These are phyloP conservation scores for Plectrocnemia conspersa DNA, from an alignment of 1,140 invertebrate genomes.

Conservation along the genomic window DNA sequence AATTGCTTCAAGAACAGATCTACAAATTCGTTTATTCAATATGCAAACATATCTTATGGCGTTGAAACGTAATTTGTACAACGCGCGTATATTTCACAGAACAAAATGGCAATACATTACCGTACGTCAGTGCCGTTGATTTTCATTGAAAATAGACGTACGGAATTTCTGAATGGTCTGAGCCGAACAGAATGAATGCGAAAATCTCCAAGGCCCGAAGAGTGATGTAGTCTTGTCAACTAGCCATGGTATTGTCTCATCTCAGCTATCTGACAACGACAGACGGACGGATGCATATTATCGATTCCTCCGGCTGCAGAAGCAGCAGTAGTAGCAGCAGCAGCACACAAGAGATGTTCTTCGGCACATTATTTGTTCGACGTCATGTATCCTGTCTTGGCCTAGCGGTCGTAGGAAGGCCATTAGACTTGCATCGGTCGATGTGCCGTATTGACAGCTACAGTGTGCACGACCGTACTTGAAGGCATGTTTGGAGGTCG, in stretches of 20 bases:
- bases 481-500: conserved; percentile 1
- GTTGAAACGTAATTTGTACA: no score
- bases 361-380: conserved; percentile 34
- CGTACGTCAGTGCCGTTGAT: no score
- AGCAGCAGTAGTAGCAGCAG: conserved; percentile 4
- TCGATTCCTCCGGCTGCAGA: conserved; percentile 17
- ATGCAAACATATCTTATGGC: no score
- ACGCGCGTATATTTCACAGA: no score
- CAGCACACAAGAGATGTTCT: conserved; percentile 16
- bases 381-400: conserved; percentile 33
- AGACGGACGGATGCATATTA: conserved; percentile 28
- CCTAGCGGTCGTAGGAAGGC: conserved; percentile 11
- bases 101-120: no score
- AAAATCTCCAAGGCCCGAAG: no score
- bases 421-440: conserved; percentile 13
- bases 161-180: no score
- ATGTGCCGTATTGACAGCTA: no score
- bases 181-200: no score
- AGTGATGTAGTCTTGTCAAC: conserved; percentile 31
- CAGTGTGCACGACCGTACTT: not conserved
- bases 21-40: no score
- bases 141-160: no score
- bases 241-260: conserved; percentile 33
- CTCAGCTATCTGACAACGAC: conserved; percentile 21
- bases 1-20: no score